These are phyloP conservation scores for Mactra quadrangularis DNA, from an alignment of 1,140 invertebrate genomes.

Conservation along the genomic window DNA sequence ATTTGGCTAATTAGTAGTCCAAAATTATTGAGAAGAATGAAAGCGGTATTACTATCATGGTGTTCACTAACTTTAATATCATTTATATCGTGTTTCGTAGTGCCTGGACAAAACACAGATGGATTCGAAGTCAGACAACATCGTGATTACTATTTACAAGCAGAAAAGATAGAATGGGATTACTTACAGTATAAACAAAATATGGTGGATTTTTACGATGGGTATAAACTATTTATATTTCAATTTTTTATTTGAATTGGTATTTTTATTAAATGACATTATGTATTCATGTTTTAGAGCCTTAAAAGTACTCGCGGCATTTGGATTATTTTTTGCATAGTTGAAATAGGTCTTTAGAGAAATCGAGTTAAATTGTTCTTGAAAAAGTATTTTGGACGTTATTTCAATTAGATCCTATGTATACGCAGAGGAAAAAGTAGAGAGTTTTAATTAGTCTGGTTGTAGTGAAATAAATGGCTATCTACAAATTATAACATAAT, in stretches of 20 bases:
- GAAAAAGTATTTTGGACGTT: no score
- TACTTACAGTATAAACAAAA: conserved; percentile 44
- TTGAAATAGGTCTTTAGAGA: not conserved
- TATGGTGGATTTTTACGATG: conserved; percentile 27
- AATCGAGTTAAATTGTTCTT: no score
- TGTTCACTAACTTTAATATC: no score
- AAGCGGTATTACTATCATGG: no score
- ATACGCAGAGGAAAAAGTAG: no score
- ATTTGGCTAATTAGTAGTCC: no score
- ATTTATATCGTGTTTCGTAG: not conserved
- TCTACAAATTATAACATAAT: no score
- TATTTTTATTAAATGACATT: not conserved
- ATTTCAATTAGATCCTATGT: no score
- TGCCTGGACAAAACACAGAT: conserved; percentile 3
- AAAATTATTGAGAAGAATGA: no score
- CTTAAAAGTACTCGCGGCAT: not conserved
- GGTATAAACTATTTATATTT: conserved; percentile 5
- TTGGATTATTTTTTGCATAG: not conserved
- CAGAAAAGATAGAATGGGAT: conserved; percentile 51
- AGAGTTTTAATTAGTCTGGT: no score
- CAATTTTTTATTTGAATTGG: not conserved
- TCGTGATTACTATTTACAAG: conserved; percentile 38
- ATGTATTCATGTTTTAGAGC: not conserved
- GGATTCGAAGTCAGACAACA: conserved; percentile 32
- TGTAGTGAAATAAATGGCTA: no score